Conservation (phyloP, 1,140 invertebrate genomes). For the Bicyclus anynana region DNA sequence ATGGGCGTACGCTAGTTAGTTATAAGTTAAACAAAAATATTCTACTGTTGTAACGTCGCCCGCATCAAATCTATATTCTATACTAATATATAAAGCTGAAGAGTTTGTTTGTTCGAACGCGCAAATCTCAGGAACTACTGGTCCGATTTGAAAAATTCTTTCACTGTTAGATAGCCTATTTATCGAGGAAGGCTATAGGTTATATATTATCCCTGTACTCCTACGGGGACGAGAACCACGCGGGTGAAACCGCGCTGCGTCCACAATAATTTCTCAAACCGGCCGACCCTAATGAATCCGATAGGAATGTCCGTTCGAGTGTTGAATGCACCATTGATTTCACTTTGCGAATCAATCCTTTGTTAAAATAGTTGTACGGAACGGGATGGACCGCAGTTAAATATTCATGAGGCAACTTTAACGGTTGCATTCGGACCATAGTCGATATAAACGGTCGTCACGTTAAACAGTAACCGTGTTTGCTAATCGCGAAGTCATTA, state of each 20-base stretch:
- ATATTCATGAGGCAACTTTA: conserved; percentile 9
- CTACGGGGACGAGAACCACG: too few relatives aligned
- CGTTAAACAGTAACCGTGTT: background rate
- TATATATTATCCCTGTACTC: too few relatives aligned
- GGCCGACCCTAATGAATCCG: background rate
- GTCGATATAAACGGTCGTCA: background rate
- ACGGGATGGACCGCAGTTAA: background rate
- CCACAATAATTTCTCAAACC: background rate
- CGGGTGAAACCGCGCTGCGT: too few relatives aligned
- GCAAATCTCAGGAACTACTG: too few relatives aligned
- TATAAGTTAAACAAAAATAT: too few relatives aligned
- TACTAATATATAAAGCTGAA: too few relatives aligned
- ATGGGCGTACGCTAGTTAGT: too few relatives aligned
- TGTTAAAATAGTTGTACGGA: conserved; percentile 7
- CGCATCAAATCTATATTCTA: too few relatives aligned
- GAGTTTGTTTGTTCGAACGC: too few relatives aligned
- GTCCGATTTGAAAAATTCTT: too few relatives aligned
- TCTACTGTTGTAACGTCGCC: background rate
- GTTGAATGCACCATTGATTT: conserved; percentile 1
- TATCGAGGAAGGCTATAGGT: too few relatives aligned
- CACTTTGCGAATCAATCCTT: conserved; percentile 6
- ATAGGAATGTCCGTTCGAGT: conserved; percentile 4
- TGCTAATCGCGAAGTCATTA: background rate
- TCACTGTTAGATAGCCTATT: too few relatives aligned
- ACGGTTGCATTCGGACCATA: background rate